Base-by-base conservation (phyloP, 1,140 invertebrate species). In the Drosophila oshimai region DNA sequence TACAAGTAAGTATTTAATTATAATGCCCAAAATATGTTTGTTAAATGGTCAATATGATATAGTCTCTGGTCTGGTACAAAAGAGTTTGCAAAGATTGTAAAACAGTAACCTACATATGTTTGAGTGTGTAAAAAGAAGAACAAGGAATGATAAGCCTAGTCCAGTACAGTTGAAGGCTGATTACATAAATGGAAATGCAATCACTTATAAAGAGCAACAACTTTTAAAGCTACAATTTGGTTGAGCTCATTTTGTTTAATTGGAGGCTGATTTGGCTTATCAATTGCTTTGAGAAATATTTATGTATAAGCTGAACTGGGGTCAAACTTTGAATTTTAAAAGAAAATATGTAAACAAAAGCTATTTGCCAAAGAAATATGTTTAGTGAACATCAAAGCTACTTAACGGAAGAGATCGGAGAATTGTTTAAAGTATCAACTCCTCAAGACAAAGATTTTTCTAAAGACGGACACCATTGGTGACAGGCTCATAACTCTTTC, bases 1-100 rank as follows among this genome's bases (percentile, higher is more conserved):
- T 34, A 44, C 61, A 34, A 44, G 79, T 84, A 68, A 75, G 79
- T 84, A 24, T 18, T 68, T 34, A 37, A 34, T 39, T 68, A 47
- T 58, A 49, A 54, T 42, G 2, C 15, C 7, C 17, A 12, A 31
- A 22, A 34, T 4, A 55, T 44, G 29, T 22, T 17, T 15, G 22
- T 20, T 45, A 10, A 28, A 53, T 73, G 5, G 33, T 3, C 2
- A 17, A 15, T 31, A 12, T 12, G 6, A 10, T 34, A 47, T 9
- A 42, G 22, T 61, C 7, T 4, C 17, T 17, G 10, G n/a, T n/a
- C n/a, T n/a, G n/a, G n/a, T n/a, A n/a, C n/a, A n/a, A n/a, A n/a
- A n/a, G n/a, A n/a, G n/a, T n/a, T n/a, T n/a, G n/a, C n/a, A n/a
- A n/a, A n/a, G n/a, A n/a, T n/a, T n/a, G n/a, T n/a, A n/a, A n/a